Evolutionary conservation across 2,797 vertebrate species (phyloP), one percentile per base, ranked within the genome.

Genomic region (Cephalopachus bancanus): DNA sequence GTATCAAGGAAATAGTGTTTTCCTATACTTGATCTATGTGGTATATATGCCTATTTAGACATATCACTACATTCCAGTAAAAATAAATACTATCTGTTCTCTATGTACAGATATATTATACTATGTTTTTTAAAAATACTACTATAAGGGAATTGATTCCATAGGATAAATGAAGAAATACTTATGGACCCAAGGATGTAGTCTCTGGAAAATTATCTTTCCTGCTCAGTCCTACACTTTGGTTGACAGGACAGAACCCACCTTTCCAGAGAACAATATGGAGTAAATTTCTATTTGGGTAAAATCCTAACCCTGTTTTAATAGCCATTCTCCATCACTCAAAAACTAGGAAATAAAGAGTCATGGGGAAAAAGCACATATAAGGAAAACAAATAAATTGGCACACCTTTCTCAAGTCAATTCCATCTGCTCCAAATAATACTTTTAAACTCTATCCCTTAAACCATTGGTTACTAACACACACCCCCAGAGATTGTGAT

Each of bases 21-120:
- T 80, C n/a, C 5, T 79, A 59, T 57, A 28, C 55, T n/a, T 49
- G 44, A 80, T 4, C 1, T 44, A 49, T 65, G 6, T 11, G 15
- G 11, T 16, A 33, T 11, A 19, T 24, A 37, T 10, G 37, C 12
- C 80, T 37, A 30, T 51, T 86, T 55, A 81, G 65, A 71, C 4
- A 72, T 28, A 59, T 53, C 79, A 81, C 12, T 80, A 72, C 22
- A 16, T 89, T 10, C 22, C 26, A 26, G 17, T 49, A 80, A 89
- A 96, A 91, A 60, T 57, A 87, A 95, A 92, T 91, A 75, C 28
- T 67, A 57, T 67, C 51, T 64, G 28, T 71, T 76, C 28, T 60
- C 44, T 62, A 78, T 71, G 0, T 80, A 37, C 26, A 83, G 65
- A 85, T 53, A 59, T 10, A 71, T 55, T 64, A 24, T 79, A 30